Evolutionary conservation across 2,888 invertebrate species (phyloP).

Genomic region (Drosophila incognita): DNA sequence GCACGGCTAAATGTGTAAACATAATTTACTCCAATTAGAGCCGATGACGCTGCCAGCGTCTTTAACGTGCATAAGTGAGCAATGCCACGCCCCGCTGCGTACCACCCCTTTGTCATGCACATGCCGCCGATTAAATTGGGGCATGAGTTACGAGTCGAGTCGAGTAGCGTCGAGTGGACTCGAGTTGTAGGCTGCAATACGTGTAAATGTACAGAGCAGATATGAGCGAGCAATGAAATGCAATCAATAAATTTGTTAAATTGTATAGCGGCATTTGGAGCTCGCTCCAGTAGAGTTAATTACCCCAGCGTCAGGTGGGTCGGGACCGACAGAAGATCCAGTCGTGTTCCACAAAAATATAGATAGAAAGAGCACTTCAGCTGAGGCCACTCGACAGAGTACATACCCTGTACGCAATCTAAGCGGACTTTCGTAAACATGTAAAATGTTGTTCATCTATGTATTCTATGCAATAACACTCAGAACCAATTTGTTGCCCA

Average conservation of each 20-base stretch:
- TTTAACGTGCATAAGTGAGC: constrained; percentile 30
- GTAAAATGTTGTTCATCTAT: background rate
- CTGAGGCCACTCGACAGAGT: background rate
- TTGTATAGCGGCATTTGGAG: constrained; percentile 22
- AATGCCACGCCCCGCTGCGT: constrained; percentile 47
- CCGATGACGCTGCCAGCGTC: constrained; percentile 45
- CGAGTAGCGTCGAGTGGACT: background rate
- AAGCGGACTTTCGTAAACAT: background rate
- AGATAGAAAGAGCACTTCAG: background rate
- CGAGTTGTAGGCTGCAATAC: background rate
- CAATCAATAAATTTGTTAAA: constrained; percentile 53
- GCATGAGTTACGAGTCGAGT: constrained; percentile 42
- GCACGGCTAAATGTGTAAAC: constrained; percentile 75
- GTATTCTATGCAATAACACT: background rate
- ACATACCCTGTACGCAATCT: constrained; percentile 1
- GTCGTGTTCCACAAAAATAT: constrained; percentile 2
- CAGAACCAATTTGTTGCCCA: background rate
- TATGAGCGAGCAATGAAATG: constrained; percentile 47
- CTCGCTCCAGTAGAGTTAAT: constrained; percentile 33
- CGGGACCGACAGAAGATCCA: background rate
- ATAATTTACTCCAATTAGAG: constrained; percentile 76
- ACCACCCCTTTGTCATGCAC: constrained; percentile 28
- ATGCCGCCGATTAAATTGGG: constrained; percentile 60
- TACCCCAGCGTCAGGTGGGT: constrained; percentile 38
- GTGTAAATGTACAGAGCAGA: constrained; percentile 19